Evolutionary conservation across 2,797 vertebrate species (phyloP), one percentile per base, ranked within the genome.

Genomic region (Acestrorhynchus altus): DNA sequence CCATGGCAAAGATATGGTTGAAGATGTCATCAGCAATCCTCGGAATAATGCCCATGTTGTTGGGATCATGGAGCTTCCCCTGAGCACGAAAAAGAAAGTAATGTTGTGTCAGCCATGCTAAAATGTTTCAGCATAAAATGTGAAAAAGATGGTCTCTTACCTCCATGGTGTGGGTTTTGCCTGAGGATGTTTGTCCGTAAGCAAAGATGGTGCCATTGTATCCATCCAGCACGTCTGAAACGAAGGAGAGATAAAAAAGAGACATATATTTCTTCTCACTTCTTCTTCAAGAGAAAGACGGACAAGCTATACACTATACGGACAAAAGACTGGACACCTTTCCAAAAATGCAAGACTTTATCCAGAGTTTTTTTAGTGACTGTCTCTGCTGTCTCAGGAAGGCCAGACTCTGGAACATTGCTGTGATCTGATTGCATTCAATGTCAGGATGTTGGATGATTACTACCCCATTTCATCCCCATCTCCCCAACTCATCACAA

Each of bases 141-240:
- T 39, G 4, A 31, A 13, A 35, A 28, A 46, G 1, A 28, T 22
- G 16, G 24, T 20, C n/a, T n/a, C 76, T 64, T 91, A 97, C 96
- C 96, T 98, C 97, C 96, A 98, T 98, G 39, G 97, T 98, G 89
- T 98, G 96, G 68, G 96, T 98, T 91, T 98, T 98, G 86, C 97
- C 97, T 4, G 97, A 98, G 12, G 96, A 95, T 0, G 96, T 97
- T 88, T 98, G 96, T 79, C 96, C 95, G 9, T 98, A 98, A 81
- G 96, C 96, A 82, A 98, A 98, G 83, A 98, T 98, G 72, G 97
- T 98, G 40, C 97, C 97, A 10, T 98, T 98, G 86, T 98, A 98
- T 76, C 97, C 97, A 0, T 92, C 95, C 81, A 98, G 91, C 39
- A 98, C 96, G 84, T 98, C 97, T 98, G 79, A 20, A 85, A 69